These are phyloP conservation scores for Hydroisotoma schaefferi DNA, from an alignment of 2,888 invertebrate genomes.

Conservation along the genomic window DNA sequence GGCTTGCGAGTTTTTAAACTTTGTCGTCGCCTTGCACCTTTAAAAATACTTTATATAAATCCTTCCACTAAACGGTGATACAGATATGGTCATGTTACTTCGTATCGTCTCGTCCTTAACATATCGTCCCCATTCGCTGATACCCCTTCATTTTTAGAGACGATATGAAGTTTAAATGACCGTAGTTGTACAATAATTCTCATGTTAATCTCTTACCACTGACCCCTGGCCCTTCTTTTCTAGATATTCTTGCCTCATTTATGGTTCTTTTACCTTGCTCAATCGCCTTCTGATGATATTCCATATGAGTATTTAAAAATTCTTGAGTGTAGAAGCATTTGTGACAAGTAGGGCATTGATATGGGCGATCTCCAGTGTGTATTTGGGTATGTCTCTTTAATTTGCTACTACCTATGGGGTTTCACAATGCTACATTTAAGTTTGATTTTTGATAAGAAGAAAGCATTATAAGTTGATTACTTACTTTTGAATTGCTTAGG, in stretches of 20 bases:
- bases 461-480: no score
- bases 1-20: no score
- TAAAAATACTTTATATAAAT: no score
- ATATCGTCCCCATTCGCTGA: no score
- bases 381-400: background rate
- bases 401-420: background rate
- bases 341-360: background rate
- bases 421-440: no score
- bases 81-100: no score
- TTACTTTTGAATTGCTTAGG: no score
- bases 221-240: background rate
- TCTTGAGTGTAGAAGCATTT: conserved; percentile 13
- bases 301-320: conserved; percentile 16
- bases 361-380: background rate
- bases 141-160: background rate
- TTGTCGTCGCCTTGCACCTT: no score
- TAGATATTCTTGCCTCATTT: background rate
- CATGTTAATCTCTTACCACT: background rate
- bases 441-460: no score
- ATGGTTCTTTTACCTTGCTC: background rate
- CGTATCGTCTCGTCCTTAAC: no score
- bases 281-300: conserved; percentile 7
- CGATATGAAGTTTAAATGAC: background rate
- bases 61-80: no score
- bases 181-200: no score